Evolutionary conservation across 2,888 invertebrate genomes (phyloP), one percentile per base, ranked within the genome.

Genomic region (Megalurothrips usitatus): DNA sequence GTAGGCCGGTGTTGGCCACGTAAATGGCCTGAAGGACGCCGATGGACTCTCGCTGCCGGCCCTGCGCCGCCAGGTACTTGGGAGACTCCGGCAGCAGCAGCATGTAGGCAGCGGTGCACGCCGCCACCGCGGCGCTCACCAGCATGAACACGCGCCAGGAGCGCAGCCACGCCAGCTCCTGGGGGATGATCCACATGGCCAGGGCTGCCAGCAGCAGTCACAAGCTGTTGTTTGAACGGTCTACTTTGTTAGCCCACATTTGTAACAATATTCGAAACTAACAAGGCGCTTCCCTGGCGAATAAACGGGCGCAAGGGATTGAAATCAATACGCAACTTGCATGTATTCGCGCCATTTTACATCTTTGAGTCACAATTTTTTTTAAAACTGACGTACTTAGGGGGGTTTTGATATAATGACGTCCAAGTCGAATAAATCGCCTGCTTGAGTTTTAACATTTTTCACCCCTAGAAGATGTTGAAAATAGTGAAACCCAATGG

Each of bases 21-120:
- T 23, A 75, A 10, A 75, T 75, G 68, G 1, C 68, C 11, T n/a
- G 23, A 11, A 75, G 68, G 11, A 75, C 68, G 68, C 23, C 23
- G 23, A 75, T 23, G 26, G 68, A 23, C 26, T 75, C 68, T 1
- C 26, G 23, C 11, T 23, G 68, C 6, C 68, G 68, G 0, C 68
- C 68, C 23, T 26, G 68, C 2, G 26, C 68, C 6, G 68, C 68
- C 68, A 75, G 68, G 68, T 26, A 26, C 68, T 75, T 75, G 26
- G 68, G 68, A 26, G 68, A 75, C 68, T 75, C 68, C 8, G 68
- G 68, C 68, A 75, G 68, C 68, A 75, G 26, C 68, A 75, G 68
- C 23, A 75, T 23, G 68, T 26, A 75, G 23, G 26, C 26, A 1
- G 23, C 68, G 11, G 68, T 2, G 68, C 26, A 26, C 10, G 26